phyloP scores from a whole-genome alignment of 2,797 vertebrate genomes.

The Onychomys arenicola region DNA sequence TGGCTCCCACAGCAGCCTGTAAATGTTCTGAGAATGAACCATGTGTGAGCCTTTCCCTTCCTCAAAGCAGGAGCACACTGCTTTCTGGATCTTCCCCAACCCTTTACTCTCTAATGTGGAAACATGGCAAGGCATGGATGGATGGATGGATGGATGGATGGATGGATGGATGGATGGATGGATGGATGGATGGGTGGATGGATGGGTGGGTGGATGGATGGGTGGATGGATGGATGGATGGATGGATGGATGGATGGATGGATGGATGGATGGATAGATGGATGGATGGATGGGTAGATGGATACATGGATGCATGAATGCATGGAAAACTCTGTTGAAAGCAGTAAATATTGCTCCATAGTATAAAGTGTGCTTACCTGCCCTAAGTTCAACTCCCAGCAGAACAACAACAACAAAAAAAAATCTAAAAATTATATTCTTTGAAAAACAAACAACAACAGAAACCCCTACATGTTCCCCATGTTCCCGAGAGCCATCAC shows the following conservation, averaged over 20 bases:
- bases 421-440: neutral
- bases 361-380: neutral
- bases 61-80: neutral
- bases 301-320: fast-evolving
- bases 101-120: neutral
- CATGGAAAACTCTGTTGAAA: neutral
- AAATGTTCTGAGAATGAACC: no score
- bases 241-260: neutral
- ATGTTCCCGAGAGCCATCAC: neutral
- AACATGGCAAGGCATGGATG: neutral
- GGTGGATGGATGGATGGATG: no score
- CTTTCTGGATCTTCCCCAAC: neutral
- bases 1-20: neutral
- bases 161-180: neutral
- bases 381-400: neutral
- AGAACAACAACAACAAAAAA: neutral
- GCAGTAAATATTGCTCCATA: neutral
- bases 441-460: neutral
- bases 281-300: fast-evolving
- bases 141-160: neutral
- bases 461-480: neutral
- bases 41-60: neutral
- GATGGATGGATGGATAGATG: fast-evolving
- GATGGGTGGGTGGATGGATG: neutral
- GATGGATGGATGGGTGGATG: fast-evolving